Conservation (phyloP, 2,797 vertebrate species). For the Linurgus olivaceus region DNA sequence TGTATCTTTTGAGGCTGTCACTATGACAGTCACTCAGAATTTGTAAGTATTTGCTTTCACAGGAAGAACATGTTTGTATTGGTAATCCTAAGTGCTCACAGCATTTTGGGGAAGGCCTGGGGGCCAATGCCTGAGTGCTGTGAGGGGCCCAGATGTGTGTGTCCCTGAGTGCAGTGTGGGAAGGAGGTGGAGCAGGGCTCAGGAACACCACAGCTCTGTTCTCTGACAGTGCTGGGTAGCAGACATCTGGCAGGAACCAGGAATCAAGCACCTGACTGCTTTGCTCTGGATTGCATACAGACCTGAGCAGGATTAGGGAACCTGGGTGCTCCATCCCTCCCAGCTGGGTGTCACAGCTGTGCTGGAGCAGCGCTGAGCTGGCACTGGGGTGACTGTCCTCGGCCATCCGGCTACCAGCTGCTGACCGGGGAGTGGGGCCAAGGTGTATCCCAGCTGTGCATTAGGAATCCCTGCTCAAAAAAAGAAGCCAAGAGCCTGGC, state of each 20-base stretch:
- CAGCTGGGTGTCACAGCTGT: fast-evolving
- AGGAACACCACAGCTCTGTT: neutral
- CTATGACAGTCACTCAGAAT: neutral
- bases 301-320: fast-evolving
- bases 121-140: neutral
- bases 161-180: fast-evolving
- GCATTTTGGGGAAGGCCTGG: neutral
- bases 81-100: neutral
- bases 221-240: neutral
- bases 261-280: fast-evolving
- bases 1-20: neutral
- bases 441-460: fast-evolving
- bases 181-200: neutral
- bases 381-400: neutral
- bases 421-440: neutral
- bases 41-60: neutral
- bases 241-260: neutral
- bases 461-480: neutral
- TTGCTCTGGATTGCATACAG: neutral
- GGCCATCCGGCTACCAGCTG: fast-evolving
- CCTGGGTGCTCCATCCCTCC: fast-evolving
- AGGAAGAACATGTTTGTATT: neutral
- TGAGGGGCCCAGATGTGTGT: fast-evolving
- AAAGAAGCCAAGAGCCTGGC: neutral
- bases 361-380: neutral